Evolutionary conservation across 2,797 vertebrate genomes (phyloP).

Genomic region (Champsocephalus esox): DNA sequence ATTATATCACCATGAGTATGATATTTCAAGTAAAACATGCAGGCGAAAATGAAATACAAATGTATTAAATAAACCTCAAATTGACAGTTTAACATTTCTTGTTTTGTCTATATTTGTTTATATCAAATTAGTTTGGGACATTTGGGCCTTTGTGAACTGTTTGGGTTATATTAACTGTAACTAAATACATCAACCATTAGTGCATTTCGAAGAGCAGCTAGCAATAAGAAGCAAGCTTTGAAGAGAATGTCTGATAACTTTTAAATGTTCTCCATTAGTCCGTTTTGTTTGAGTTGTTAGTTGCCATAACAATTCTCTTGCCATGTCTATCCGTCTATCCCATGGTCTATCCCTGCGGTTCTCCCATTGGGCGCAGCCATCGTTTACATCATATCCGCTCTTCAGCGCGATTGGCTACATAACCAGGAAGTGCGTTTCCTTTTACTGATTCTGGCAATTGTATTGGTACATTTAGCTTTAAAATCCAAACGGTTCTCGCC

Average conservation of each 20-base stretch:
- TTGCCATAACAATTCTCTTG: background rate
- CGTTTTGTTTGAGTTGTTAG: no score
- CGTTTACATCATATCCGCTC: slow-evolving; percentile 33
- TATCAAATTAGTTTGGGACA: background rate
- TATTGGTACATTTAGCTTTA: slow-evolving; percentile 81
- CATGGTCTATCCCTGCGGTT: background rate
- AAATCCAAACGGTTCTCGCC: slow-evolving; percentile 75
- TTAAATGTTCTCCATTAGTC: no score
- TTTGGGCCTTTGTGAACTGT: no score
- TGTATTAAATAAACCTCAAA: background rate
- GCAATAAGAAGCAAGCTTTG: background rate
- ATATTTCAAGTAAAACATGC: background rate
- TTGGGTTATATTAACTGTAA: no score
- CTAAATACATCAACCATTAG: background rate
- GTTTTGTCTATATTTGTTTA: background rate
- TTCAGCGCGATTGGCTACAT: slow-evolving; percentile 69
- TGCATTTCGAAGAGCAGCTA: background rate
- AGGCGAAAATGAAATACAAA: background rate
- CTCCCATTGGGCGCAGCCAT: background rate
- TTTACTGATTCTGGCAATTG: slow-evolving; percentile 28
- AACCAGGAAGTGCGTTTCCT: slow-evolving; percentile 58
- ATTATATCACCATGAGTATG: background rate
- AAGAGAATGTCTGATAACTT: background rate
- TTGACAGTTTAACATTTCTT: background rate
- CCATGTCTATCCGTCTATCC: background rate